Evolutionary conservation across 1,140 invertebrate genomes (phyloP).

Genomic region (Leguminivora glycinivorella): DNA sequence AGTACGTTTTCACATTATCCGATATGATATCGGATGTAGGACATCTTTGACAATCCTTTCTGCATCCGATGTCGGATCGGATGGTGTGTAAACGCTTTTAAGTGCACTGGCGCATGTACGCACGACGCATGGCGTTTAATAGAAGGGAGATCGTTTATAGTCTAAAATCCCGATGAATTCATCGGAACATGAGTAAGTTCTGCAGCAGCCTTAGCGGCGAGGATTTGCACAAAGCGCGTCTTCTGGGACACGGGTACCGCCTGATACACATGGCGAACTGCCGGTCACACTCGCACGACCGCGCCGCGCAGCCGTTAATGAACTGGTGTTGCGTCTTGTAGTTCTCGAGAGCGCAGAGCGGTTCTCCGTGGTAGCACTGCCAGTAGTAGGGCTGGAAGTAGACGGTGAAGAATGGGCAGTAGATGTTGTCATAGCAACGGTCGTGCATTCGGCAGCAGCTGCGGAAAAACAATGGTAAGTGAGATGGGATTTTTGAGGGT

Average conservation of each 20-base stretch:
- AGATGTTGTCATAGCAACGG: conserved; percentile 86
- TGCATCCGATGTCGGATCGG: too few relatives aligned
- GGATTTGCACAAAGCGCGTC: conserved; percentile 84
- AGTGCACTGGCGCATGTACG: too few relatives aligned
- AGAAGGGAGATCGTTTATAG: too few relatives aligned
- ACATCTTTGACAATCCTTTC: too few relatives aligned
- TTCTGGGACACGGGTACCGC: conserved; percentile 86
- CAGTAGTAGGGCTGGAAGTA: conserved; percentile 94
- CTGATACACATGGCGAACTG: conserved; percentile 88
- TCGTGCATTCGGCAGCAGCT: conserved; percentile 90
- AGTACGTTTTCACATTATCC: too few relatives aligned
- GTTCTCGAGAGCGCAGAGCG: conserved; percentile 87
- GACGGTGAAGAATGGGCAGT: conserved; percentile 88
- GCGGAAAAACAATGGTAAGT: conserved; percentile 34
- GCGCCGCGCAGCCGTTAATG: conserved; percentile 84
- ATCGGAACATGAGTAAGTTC: conserved; percentile 82
- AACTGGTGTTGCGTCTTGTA: conserved; percentile 79
- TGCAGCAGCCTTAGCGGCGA: conserved; percentile 86
- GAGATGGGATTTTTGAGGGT: background rate
- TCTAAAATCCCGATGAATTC: background rate
- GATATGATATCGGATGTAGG: too few relatives aligned
- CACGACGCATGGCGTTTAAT: too few relatives aligned
- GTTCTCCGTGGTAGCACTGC: conserved; percentile 88
- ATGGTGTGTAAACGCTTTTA: too few relatives aligned
- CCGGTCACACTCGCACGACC: conserved; percentile 92